These are phyloP conservation scores for Mesocricetus auratus DNA, from an alignment of 2,113 vertebrate species.

Conservation along the genomic window DNA sequence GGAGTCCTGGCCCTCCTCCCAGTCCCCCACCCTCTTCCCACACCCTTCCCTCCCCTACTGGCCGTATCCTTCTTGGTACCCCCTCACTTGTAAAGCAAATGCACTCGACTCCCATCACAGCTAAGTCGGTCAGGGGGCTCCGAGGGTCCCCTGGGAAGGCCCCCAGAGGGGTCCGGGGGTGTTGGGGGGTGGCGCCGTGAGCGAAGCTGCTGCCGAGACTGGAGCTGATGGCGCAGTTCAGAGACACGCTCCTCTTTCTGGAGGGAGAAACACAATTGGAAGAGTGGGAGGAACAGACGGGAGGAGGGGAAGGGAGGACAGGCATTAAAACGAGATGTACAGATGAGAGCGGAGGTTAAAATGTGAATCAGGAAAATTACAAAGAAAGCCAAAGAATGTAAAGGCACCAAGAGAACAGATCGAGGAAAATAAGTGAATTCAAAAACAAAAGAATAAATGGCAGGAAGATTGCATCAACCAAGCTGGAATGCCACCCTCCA, in stretches of 20 bases:
- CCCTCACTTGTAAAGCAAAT: slow-evolving; percentile 94
- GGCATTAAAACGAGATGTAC: background rate
- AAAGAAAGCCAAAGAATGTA: background rate
- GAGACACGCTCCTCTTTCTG: slow-evolving; percentile 97
- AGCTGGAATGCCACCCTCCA: background rate
- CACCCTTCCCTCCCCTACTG: background rate
- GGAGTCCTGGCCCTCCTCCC: background rate
- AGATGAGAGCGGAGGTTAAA: background rate
- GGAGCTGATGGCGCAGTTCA: slow-evolving; percentile 94
- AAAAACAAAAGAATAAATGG: background rate
- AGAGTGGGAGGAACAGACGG: background rate
- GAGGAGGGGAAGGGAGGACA: background rate
- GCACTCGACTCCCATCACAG: slow-evolving; percentile 95
- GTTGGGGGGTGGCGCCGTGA: slow-evolving; percentile 90
- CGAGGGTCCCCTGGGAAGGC: slow-evolving; percentile 73
- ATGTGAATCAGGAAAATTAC: background rate
- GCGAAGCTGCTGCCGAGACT: slow-evolving; percentile 93
- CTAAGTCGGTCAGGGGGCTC: slow-evolving; percentile 92
- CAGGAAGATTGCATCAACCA: background rate
- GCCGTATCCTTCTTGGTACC: background rate
- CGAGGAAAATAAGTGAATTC: background rate
- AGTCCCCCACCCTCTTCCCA: background rate
- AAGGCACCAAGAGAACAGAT: background rate
- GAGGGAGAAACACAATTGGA: slow-evolving; percentile 23
- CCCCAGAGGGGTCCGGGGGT: slow-evolving; percentile 81